Base-by-base conservation (phyloP, 2,888 invertebrate genomes). In the Autographa gamma region DNA sequence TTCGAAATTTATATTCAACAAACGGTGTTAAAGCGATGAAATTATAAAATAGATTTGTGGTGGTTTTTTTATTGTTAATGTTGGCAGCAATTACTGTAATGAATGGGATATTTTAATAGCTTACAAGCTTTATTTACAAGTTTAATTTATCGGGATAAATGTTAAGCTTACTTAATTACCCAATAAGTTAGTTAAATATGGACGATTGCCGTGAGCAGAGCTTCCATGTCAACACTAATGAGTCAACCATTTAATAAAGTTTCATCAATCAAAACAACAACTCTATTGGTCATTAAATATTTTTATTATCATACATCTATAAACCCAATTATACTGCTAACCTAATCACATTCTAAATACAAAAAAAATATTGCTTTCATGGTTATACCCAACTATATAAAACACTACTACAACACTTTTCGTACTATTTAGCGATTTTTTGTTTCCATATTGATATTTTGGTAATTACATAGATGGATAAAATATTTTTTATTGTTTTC, bases 141-240 rank as follows among this genome's bases (percentile, higher is more conserved):
- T 74, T 61, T 64, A 74, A 74, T 66, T 62, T 60, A 60, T 66
- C 59, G 58, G 56, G 54, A 69, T 67, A 61, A 68, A 73, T 66
- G 69, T 52, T 71, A 48, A 61, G 71, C 66, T 73, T 48, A 72
- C 74, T 79, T 84, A 78, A 82, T 84, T 80, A 76, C 58, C 66
- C 54, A 62, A 60, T 68, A 60, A 67, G 69, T 77, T 73, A 63
- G 66, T 70, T 77, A 74, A 84, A 82, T 79, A 75, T 77, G 66
- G 64, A 77, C 74, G 60, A 76, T 63, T 70, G 69, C 77, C 65
- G 61, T 66, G 80, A 74, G 61, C 63, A 69, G 80, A 74, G 61
- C 63, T 68, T 63, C 71, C 74, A 70, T 70, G 66, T 69, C 74
- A 67, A 65, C 77, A 73, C 77, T 80, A 80, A 83, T 82, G 84